phyloP scores from a whole-genome alignment of 2,888 invertebrate genomes.

The Gryllus longicercus region DNA sequence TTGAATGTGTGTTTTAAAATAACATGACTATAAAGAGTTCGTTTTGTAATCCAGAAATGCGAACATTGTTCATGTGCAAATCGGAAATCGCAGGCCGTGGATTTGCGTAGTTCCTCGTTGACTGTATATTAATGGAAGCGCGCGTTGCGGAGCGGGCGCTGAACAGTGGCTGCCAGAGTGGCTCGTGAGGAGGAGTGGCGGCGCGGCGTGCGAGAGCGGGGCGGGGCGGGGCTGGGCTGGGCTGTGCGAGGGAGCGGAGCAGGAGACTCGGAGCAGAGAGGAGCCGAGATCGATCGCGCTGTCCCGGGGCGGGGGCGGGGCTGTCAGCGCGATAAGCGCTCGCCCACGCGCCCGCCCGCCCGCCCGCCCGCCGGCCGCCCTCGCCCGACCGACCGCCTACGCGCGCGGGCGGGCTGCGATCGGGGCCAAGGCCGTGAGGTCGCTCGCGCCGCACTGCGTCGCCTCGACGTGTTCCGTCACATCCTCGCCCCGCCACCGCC shows the following conservation, averaged over 20 bases:
- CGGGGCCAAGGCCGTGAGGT: constrained; percentile 17
- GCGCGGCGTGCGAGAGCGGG: background rate
- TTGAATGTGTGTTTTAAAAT: too few relatives aligned
- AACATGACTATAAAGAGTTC: too few relatives aligned
- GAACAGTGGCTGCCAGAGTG: background rate
- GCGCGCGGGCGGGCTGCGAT: background rate
- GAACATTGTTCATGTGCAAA: too few relatives aligned
- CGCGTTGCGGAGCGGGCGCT: too few relatives aligned
- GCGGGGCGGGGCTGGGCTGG: too few relatives aligned
- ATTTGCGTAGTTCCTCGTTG: too few relatives aligned
- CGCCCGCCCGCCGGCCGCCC: too few relatives aligned
- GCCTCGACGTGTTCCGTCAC: background rate
- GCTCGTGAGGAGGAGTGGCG: background rate
- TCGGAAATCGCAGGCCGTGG: too few relatives aligned
- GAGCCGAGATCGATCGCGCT: background rate
- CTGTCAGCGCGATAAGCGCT: background rate
- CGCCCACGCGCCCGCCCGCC: background rate
- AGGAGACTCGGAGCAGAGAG: background rate
- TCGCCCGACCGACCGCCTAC: too few relatives aligned
- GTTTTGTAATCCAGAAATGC: too few relatives aligned
- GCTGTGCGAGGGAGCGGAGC: background rate
- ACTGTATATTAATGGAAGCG: too few relatives aligned
- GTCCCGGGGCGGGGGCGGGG: background rate
- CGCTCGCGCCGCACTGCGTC: constrained; percentile 17
- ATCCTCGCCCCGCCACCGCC: too few relatives aligned